Evolutionary conservation across 2,113 vertebrate species (phyloP).

Genomic region (Clarias gariepinus): DNA sequence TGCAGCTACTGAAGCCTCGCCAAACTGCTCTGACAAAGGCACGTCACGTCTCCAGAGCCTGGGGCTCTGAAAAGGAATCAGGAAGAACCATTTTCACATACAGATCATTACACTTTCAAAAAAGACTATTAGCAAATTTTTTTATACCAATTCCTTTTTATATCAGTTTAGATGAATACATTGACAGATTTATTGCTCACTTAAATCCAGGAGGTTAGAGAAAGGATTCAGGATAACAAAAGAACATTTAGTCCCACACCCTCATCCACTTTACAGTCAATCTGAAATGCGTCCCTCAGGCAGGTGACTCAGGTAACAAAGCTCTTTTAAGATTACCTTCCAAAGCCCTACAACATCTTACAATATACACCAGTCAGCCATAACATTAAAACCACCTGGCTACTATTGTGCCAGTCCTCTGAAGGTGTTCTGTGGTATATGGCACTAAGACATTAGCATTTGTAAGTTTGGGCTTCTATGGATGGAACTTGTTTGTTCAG

Average conservation of each 20-base stretch:
- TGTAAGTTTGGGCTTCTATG: background rate
- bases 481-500: background rate
- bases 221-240: background rate
- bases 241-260: background rate
- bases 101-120: background rate
- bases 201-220: too few species aligned
- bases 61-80: conserved; percentile 57
- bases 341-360: background rate
- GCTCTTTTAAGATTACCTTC: background rate
- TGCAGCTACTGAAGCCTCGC: conserved; percentile 55
- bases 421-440: too few species aligned
- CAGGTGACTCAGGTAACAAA: background rate
- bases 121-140: background rate
- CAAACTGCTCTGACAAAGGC: conserved; percentile 67
- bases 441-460: too few species aligned
- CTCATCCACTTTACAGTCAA: background rate
- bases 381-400: too few species aligned
- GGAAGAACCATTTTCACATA: background rate
- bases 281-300: background rate
- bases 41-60: conserved; percentile 69
- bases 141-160: background rate
- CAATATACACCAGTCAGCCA: background rate
- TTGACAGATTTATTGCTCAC: background rate
- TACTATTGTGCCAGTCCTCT: too few species aligned
- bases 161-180: background rate